Base-by-base conservation (phyloP, 2,797 vertebrate genomes). In the Neosilurus mollespiculum region DNA sequence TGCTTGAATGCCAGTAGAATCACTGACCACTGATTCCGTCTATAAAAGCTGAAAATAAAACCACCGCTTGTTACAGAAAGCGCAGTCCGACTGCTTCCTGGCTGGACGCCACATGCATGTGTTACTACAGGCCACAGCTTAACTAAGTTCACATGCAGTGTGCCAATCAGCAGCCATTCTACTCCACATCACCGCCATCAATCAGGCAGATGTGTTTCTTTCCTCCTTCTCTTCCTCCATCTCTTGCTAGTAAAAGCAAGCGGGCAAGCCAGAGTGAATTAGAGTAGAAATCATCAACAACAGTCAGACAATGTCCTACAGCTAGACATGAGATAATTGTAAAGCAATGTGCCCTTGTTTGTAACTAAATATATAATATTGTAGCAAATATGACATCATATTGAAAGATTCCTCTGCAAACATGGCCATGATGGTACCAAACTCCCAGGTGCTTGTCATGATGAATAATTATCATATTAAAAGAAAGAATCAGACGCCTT, bases 161-260 rank as follows among this genome's bases (percentile, higher is more conserved):
- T 91, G 90, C 90, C 90, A 91, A 89, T 89, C 67, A 83, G 88
- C 88, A 83, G 87, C 87, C 71, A 88, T 83, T 90, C 81, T 89
- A 90, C 90, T 92, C 90, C 88, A 91, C 26, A 37, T 70, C 83
- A 49, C 85, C 64, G 49, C 66, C 54, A 73, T 83, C 81, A 85
- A 75, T 79, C 87, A 59, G 34, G 26, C 53, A 75, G 54, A 37
- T 67, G 62, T 51, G 49, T 70, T 56, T 51, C 51, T 54, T 76
- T 15, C 77, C 64, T 70, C 18, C 20, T 4, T 70, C 22, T 4
- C 18, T 58, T 5, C 20, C 58, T 49, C 22, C 22, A 14, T 43
- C 22, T 49, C 20, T 61, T 18, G 6, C 20, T 61, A 43, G 2
- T 43, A 43, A 43, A 37, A 62, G 10, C n/a, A 59, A 15, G 56